Conservation (phyloP, 2,888 invertebrate genomes). For the Ptilodon capucinus region DNA sequence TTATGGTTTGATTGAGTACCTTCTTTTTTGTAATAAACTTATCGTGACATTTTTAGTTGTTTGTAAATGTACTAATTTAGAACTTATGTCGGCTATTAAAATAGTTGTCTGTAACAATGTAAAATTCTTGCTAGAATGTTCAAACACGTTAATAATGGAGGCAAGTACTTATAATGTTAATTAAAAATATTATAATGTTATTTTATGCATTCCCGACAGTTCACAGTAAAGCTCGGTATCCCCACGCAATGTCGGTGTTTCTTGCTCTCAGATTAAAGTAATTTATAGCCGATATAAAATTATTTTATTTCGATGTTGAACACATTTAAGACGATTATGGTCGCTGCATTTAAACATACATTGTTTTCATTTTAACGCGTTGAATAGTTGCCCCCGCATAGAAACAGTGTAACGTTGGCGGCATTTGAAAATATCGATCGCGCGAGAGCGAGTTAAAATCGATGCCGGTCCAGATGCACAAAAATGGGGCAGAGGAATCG, state of each 20-base stretch:
- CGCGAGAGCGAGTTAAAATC: slow-evolving; percentile 50
- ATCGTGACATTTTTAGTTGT: neutral
- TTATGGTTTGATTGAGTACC: neutral
- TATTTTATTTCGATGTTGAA: slow-evolving; percentile 57
- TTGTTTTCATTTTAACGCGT: slow-evolving; percentile 57
- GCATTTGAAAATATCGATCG: slow-evolving; percentile 38
- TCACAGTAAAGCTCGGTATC: neutral
- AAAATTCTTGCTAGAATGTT: no score
- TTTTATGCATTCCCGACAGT: neutral
- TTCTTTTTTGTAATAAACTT: neutral
- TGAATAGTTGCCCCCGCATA: slow-evolving; percentile 12
- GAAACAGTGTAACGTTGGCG: slow-evolving; percentile 6
- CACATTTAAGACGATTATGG: slow-evolving; percentile 67
- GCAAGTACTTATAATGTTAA: neutral
- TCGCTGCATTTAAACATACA: slow-evolving; percentile 58
- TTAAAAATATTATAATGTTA: neutral
- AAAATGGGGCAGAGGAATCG: slow-evolving; percentile 80
- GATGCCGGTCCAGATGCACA: slow-evolving; percentile 81
- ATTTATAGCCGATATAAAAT: slow-evolving; percentile 71
- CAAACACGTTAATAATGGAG: no score
- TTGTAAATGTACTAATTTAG: no score
- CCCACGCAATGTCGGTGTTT: slow-evolving; percentile 3
- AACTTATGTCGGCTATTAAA: neutral
- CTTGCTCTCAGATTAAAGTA: slow-evolving; percentile 52
- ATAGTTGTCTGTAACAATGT: neutral